These are phyloP conservation scores for Enteromius argenteus DNA, from an alignment of 2,797 vertebrate species.

Conservation along the genomic window DNA sequence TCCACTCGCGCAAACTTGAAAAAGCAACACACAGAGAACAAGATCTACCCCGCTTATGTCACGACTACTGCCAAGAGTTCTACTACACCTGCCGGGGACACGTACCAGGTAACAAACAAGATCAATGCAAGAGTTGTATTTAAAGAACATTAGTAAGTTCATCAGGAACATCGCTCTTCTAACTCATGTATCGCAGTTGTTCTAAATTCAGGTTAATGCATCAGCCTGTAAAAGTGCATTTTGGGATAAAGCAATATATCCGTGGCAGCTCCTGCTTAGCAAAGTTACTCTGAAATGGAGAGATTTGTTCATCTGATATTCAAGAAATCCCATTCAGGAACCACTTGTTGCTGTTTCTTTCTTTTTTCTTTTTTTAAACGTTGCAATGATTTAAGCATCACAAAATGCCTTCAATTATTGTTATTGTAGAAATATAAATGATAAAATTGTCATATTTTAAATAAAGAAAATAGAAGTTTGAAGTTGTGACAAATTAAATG, in stretches of 20 bases:
- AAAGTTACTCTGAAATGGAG: conserved; percentile 46
- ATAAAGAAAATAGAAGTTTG: background rate
- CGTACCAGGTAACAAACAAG: conserved; percentile 89
- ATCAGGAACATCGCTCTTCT: background rate
- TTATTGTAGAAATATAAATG: conserved; percentile 14
- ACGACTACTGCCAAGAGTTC: conserved; percentile 97
- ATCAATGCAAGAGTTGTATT: background rate
- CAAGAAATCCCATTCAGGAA: conserved; percentile 52
- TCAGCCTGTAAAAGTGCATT: background rate
- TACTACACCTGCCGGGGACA: conserved; percentile 97
- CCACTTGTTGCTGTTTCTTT: conserved; percentile 40
- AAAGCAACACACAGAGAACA: conserved; percentile 87
- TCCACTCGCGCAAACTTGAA: conserved; percentile 87
- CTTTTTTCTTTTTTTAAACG: conserved; percentile 6
- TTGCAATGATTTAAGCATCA: conserved; percentile 40
- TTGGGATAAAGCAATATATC: conserved; percentile 39
- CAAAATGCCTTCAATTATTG: conserved; percentile 33
- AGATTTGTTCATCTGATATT: conserved; percentile 58
- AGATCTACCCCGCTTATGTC: conserved; percentile 91
- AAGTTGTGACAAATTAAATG: background rate
- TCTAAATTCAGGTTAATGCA: background rate
- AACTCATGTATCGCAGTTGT: background rate
- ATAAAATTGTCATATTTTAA: conserved; percentile 35
- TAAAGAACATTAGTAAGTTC: background rate
- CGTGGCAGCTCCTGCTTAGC: conserved; percentile 34